Evolutionary conservation across 2,888 invertebrate genomes (phyloP).

Genomic region (Tryphoninae sp.): DNA sequence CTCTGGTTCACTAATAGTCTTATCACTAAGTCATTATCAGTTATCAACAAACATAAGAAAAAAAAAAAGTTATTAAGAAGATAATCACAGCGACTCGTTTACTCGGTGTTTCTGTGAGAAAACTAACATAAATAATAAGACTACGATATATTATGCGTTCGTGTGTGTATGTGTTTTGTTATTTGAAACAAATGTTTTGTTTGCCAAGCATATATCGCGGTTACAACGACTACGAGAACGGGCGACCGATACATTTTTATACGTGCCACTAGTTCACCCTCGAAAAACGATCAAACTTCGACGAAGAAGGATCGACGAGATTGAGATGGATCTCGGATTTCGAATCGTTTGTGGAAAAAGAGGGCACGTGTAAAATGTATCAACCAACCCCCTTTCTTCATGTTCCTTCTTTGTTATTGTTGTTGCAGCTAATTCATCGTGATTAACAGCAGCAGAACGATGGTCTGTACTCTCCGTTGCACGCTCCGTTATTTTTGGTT

Average conservation of each 20-base stretch:
- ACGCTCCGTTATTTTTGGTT: conserved; percentile 40
- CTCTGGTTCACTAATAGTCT: conserved; percentile 53
- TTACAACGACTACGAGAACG: conserved; percentile 57
- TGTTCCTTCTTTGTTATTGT: conserved; percentile 3
- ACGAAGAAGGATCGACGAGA: conserved; percentile 27
- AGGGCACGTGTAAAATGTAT: conserved; percentile 62
- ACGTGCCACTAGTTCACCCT: conserved; percentile 55
- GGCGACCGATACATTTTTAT: conserved; percentile 61
- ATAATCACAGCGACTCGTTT: conserved; percentile 49
- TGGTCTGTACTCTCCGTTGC: conserved; percentile 54
- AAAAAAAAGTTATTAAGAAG: conserved; percentile 8
- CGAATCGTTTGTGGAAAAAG: conserved; percentile 45
- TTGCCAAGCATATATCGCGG: conserved; percentile 52
- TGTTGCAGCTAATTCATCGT: conserved; percentile 47
- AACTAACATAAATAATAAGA: conserved; percentile 57
- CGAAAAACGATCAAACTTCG: conserved; percentile 31
- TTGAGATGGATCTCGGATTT: conserved; percentile 46
- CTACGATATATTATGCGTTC: conserved; percentile 29
- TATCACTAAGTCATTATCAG: conserved; percentile 40
- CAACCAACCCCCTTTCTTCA: conserved; percentile 55
- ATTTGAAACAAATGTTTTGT: conserved; percentile 2
- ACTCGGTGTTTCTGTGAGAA: conserved; percentile 47
- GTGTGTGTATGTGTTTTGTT: conserved; percentile 20
- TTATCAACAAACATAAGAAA: conserved; percentile 28
- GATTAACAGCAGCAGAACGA: conserved; percentile 43